These are phyloP conservation scores for Helogale parvula DNA, from an alignment of 2,113 vertebrate genomes.

Conservation along the genomic window DNA sequence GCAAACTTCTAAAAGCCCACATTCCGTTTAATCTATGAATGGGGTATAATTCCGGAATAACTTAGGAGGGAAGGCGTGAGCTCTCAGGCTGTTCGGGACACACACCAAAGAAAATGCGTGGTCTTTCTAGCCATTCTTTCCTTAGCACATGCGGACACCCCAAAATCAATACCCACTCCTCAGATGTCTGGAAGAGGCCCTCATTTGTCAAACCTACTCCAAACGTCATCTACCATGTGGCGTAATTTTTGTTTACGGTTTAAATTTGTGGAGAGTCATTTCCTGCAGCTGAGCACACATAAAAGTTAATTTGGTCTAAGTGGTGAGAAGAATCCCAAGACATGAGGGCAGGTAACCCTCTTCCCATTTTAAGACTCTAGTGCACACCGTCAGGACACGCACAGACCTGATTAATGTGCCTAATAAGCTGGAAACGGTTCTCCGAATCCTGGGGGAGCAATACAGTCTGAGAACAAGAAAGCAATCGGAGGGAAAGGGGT, in stretches of 20 bases:
- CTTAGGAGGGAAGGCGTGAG: neutral
- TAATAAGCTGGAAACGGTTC: slow-evolving; percentile 52
- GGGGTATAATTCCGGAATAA: neutral
- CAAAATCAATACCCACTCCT: slow-evolving; percentile 28
- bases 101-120: neutral
- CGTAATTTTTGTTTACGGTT: slow-evolving; percentile 37
- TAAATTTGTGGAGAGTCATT: slow-evolving; percentile 40
- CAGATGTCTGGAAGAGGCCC: neutral
- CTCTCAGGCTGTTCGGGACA: neutral
- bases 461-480: slow-evolving; percentile 35
- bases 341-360: neutral
- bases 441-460: slow-evolving; percentile 37
- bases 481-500: neutral
- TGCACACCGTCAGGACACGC: slow-evolving; percentile 14
- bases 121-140: neutral
- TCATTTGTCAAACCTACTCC: neutral
- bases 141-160: neutral
- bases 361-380: slow-evolving; percentile 3
- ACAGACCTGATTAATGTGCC: slow-evolving; percentile 27
- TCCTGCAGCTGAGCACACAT: slow-evolving; percentile 1
- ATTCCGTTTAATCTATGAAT: slow-evolving; percentile 13
- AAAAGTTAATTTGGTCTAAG: slow-evolving; percentile 30
- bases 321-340: neutral
- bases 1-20: neutral
- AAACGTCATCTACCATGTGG: neutral